Evolutionary conservation across 2,888 invertebrate species (phyloP), one percentile per base, ranked within the genome.

Genomic region (Ennomos erosarius): DNA sequence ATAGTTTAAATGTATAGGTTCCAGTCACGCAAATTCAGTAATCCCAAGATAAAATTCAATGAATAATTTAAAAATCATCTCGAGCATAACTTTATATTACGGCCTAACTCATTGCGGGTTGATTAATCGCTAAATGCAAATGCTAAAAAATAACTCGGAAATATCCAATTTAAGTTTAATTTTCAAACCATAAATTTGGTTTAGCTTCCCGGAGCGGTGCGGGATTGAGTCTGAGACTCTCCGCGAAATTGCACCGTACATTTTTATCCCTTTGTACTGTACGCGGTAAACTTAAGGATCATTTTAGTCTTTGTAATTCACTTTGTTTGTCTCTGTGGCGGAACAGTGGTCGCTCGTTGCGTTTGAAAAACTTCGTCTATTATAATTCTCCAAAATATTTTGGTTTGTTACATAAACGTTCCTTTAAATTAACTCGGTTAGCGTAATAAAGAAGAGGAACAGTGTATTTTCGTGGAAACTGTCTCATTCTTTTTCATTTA

Each of bases 161-260:
- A 86, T 83, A 87, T 87, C 84, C 88, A 89, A 90, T 92, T 90
- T 90, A 84, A 86, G 85, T 89, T 89, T 88, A 90, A 90, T 90
- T 90, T 91, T 87, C 83, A 80, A 84, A 87, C 80, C 88, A 87
- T 87, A 89, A 91, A 90, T 89, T 90, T 80, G 81, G 87, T 91
- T 91, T 88, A 86, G 87, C 87, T 87, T 84, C 86, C 85, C 84
- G 82, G 81, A 79, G 85, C 82, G 84, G 73, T 71, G 74, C 72
- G 78, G 82, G 83, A 84, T 84, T 83, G 87, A 85, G 82, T 77
- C 79, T 72, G 73, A 73, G 81, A 79, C 79, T 82, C 79, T 74
- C 82, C 76, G 79, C 78, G 75, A 89, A 87, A 90, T 90, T 89
- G 88, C 87, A 87, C 67, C 74, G 76, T 85, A 82, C 82, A 86